Conservation (phyloP, 2,888 invertebrate species). For the Polia nebulosa region DNA sequence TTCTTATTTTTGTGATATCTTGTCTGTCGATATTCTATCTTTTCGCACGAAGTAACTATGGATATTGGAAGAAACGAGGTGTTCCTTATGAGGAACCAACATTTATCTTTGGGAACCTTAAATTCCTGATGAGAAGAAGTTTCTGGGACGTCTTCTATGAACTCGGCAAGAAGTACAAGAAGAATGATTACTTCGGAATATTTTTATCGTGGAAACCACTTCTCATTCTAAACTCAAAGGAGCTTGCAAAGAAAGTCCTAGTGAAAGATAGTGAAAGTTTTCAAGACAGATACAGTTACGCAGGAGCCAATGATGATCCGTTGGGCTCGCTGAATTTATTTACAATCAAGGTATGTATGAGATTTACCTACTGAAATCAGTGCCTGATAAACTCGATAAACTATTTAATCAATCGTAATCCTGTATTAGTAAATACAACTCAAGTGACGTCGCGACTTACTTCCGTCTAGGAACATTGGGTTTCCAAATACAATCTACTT, state of each 20-base stretch:
- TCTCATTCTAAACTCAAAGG: conserved; percentile 79
- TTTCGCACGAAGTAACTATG: conserved; percentile 73
- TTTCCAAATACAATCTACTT: neutral
- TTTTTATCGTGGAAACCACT: conserved; percentile 78
- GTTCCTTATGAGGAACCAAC: conserved; percentile 77
- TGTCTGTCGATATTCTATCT: conserved; percentile 69
- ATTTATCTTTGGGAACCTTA: conserved; percentile 76
- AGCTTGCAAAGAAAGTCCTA: conserved; percentile 77
- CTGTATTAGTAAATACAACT: conserved; percentile 7
- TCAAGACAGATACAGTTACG: conserved; percentile 75
- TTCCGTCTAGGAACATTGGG: neutral
- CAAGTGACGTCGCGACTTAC: neutral
- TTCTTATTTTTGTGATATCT: conserved; percentile 63
- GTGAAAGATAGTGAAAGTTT: conserved; percentile 79
- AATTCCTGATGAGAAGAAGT: conserved; percentile 79
- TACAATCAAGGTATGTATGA: conserved; percentile 75
- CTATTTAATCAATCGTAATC: conserved; percentile 2
- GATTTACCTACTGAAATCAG: neutral
- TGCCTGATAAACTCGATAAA: neutral
- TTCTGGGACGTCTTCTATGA: conserved; percentile 75
- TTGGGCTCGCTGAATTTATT: conserved; percentile 83
- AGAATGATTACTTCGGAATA: conserved; percentile 78
- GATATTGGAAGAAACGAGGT: conserved; percentile 80
- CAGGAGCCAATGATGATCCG: conserved; percentile 74
- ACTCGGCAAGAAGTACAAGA: conserved; percentile 70